These are phyloP conservation scores for Tautogolabrus adspersus DNA, from an alignment of 2,113 vertebrate genomes.

Conservation along the genomic window DNA sequence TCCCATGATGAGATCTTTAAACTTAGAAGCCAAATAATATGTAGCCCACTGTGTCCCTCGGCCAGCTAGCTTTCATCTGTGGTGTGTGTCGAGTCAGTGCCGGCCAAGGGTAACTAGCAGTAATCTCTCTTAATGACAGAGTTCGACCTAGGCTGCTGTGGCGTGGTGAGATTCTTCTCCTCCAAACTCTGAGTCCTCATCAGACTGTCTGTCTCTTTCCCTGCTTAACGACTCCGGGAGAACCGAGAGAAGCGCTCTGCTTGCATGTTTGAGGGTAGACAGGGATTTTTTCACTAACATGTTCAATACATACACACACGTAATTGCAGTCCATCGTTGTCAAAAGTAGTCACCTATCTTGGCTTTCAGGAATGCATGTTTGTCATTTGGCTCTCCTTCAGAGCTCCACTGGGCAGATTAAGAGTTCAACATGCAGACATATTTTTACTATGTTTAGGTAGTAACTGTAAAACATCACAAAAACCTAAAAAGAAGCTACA, in stretches of 20 bases:
- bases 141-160: constrained; percentile 57
- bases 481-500: not conserved
- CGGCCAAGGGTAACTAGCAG: constrained; percentile 38
- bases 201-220: constrained; percentile 71
- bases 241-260: constrained; percentile 8
- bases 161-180: constrained; percentile 51
- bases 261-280: constrained; percentile 33
- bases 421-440: not conserved
- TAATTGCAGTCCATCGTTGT: constrained; percentile 9
- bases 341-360: not conserved
- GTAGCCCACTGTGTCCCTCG: constrained; percentile 1
- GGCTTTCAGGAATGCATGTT: constrained; percentile 18
- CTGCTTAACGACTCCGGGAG: constrained; percentile 25
- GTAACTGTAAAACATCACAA: constrained; percentile 10
- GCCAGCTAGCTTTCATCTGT: constrained; percentile 52
- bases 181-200: constrained; percentile 27
- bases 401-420: not conserved
- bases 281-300: constrained; percentile 19
- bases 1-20: not conserved
- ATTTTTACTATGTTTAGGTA: not conserved
- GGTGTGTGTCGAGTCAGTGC: constrained; percentile 42
- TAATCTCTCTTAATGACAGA: constrained; percentile 72
- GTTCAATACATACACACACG: constrained; percentile 9
- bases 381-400: constrained; percentile 6
- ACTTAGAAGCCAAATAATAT: constrained; percentile 25